Percentiles rank a stretch among this genome's conserved stretches.
phyloP scores from a whole-genome alignment of 2,888 invertebrate genomes.

The Melinaea menophilus region DNA sequence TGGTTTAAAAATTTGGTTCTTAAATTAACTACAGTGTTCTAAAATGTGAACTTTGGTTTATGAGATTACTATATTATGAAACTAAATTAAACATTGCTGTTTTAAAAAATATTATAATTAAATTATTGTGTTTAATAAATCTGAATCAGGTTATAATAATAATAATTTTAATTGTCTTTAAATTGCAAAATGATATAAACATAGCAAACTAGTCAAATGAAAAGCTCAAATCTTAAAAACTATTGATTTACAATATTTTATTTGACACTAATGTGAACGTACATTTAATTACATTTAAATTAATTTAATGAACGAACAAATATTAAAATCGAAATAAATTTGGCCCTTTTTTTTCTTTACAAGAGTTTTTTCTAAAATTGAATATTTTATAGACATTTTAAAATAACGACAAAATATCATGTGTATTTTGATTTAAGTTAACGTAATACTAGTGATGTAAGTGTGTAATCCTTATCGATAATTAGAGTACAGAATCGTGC shows the following conservation, averaged over 20 bases:
- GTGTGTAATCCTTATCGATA: constrained; percentile 64
- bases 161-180: not conserved
- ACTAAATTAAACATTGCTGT: no score
- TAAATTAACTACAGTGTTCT: no score
- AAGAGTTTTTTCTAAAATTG: constrained; percentile 33
- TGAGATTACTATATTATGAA: no score
- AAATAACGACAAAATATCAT: constrained; percentile 37
- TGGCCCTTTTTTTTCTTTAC: constrained; percentile 13
- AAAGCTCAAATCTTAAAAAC: not conserved
- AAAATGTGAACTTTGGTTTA: no score
- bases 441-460: constrained; percentile 51
- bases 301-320: not conserved
- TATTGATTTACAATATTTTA: not conserved
- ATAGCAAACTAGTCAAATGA: constrained; percentile 1
- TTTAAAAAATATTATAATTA: no score
- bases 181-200: not conserved
- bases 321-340: constrained; percentile 9
- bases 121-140: no score
- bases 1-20: no score
- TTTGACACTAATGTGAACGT: no score
- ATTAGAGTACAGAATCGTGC: constrained; percentile 75
- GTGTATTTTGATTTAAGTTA: constrained; percentile 43
- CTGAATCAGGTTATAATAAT: not conserved
- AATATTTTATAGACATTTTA: constrained; percentile 29
- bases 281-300: no score